Evolutionary conservation across 2,888 invertebrate species (phyloP), one percentile per base, ranked within the genome.

Genomic region (Diaphora mendica): DNA sequence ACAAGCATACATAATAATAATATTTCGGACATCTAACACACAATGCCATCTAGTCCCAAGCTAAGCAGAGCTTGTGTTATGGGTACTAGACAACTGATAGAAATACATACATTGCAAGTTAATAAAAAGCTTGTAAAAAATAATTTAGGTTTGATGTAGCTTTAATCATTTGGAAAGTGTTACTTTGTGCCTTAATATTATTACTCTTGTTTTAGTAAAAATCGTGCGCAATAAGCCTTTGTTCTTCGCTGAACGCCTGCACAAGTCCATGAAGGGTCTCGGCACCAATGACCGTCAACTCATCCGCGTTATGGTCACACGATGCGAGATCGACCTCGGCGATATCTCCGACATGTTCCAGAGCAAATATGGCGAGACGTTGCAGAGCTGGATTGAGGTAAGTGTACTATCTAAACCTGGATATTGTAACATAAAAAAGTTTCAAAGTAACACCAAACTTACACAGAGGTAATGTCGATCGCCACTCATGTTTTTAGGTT

Each of bases 201-300:
- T 30, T 4, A 30, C 39, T n/a, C 23, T 17, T 67, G 91, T 91
- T 44, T 23, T 89, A 97, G 97, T 98, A 74, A 97, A 97, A 91
- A 97, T 97, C 79, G 97, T 98, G 1, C 97, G 97, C 87, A 97
- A 98, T 91, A 97, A 97, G 91, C 96, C 98, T 0, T 96, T 96
- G 55, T 99, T 97, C 96, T 99, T 98, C 93, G 99, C 99, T 0
- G 97, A 98, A 88, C 97, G 97, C 65, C 96, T 99, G 71, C 97
- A 98, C 93, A 97, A 98, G 89, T 97, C 98, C 72, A 98, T 99
- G 98, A 98, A 97, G 89, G 99, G 99, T 8, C 91, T 98, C 80
- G 99, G 99, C 77, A 99, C 99, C 8, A 97, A 98, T 88, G 99
- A 99, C 91, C 96, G 97, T 69, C 97, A 98, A 85, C 96, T 99